These are phyloP conservation scores for Macrotis lagotis DNA, from an alignment of 2,113 vertebrate species.

Conservation along the genomic window DNA sequence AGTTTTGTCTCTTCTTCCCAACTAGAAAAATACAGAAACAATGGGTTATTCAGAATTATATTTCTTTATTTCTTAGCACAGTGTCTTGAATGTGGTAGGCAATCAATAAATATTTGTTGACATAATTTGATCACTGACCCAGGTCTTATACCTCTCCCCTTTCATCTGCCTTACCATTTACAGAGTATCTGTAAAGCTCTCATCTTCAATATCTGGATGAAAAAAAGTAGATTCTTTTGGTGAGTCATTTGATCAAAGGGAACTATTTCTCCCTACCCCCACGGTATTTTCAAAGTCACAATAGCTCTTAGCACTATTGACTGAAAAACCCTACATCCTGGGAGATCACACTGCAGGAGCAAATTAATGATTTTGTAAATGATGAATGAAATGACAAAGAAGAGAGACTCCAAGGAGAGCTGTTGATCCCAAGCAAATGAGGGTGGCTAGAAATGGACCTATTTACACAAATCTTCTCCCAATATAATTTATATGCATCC, in stretches of 20 bases:
- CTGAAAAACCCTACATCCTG: constrained; percentile 30
- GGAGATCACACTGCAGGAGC: constrained; percentile 19
- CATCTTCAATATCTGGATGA: neutral
- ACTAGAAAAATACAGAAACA: neutral
- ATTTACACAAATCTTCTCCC: constrained; percentile 37
- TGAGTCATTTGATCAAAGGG: neutral
- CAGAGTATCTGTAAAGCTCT: neutral
- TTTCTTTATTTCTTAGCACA: neutral
- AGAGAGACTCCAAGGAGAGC: constrained; percentile 24
- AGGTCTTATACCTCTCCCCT: neutral
- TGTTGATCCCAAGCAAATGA: neutral
- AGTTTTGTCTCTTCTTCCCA: neutral
- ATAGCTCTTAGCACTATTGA: constrained; percentile 33
- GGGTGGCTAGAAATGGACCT: constrained; percentile 22
- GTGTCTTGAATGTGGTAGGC: neutral
- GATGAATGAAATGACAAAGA: constrained; percentile 51
- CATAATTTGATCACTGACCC: neutral
- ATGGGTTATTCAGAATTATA: neutral
- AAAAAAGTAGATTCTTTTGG: constrained; percentile 12
- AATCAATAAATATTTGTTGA: neutral
- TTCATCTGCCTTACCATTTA: neutral
- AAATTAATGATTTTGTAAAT: constrained; percentile 61
- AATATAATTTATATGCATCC: neutral
- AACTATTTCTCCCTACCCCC: neutral
- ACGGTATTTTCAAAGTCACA: constrained; percentile 48